These are phyloP conservation scores for Mormyrops attenuatus DNA, from an alignment of 2,797 vertebrate genomes.

Conservation along the genomic window DNA sequence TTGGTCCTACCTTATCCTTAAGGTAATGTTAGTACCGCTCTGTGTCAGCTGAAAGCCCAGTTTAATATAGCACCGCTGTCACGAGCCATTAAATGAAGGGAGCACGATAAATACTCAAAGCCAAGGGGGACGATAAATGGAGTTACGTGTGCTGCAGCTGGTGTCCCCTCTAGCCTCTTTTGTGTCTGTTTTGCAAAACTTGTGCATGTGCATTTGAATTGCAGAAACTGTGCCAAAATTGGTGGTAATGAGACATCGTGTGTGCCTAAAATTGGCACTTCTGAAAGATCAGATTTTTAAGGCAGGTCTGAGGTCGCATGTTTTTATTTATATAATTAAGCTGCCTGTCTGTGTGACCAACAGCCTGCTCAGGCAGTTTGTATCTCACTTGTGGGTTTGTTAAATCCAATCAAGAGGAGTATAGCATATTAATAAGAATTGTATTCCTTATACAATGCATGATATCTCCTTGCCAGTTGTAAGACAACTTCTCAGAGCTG, in stretches of 20 bases:
- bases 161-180: not conserved
- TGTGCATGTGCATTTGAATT: not conserved
- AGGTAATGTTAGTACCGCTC: constrained; percentile 68
- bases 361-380: constrained; percentile 63
- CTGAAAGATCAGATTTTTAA: not conserved
- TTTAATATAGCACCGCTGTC: constrained; percentile 73
- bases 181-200: not conserved
- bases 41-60: constrained; percentile 72
- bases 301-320: not conserved
- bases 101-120: constrained; percentile 58
- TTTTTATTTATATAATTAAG: not conserved
- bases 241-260: not conserved
- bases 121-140: not conserved
- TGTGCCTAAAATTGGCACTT: not conserved
- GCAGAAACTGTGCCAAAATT: not conserved
- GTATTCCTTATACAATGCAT: not conserved
- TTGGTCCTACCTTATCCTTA: constrained; percentile 65
- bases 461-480: not conserved
- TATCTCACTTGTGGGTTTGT: constrained; percentile 61
- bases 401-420: constrained; percentile 66
- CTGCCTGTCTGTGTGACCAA: constrained; percentile 14
- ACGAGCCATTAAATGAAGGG: constrained; percentile 59
- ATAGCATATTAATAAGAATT: constrained; percentile 44
- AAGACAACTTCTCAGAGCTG: not conserved
- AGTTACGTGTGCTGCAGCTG: not conserved